Base-by-base conservation (phyloP, 2,888 invertebrate species). In the Cylloceria caligata region DNA sequence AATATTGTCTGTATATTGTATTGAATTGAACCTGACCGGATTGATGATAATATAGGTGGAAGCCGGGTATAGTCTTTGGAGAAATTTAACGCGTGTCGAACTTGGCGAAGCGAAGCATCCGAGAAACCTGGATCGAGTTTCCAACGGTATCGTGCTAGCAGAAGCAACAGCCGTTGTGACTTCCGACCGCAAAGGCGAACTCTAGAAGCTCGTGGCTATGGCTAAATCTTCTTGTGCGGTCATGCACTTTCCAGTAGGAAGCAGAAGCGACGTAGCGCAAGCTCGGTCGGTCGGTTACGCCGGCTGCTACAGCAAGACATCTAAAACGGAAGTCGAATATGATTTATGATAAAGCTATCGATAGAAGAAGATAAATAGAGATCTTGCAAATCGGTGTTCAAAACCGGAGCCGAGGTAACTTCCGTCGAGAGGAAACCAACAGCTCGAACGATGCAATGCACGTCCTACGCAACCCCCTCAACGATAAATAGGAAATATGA, bases 251-350 rank as follows among this genome's bases (percentile, higher is more conserved):
- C 81, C 60, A 39, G 49, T 60, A 55, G 69, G 67, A 74, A 57
- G 67, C 47, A 45, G 75, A 65, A 49, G 30, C 73, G 68, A 60
- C 62, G 76, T 45, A 77, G 68, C 73, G 76, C 73, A 67, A 79
- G 72, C 80, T 77, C 52, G 72, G 62, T 81, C 52, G 72, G 62
- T 81, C 71, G 89, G 86, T 86, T 86, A 85, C 76, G 84, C 86
- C 74, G 57, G 83, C 84, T 83, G 83, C 65, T 73, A 82, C 75
- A 69, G 78, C 85, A 73, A 65, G 74, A 78, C 81, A 74, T 65
- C 67, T n/a, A 52, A 81, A 74, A 78, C 78, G 81, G 78, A 81
- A 82, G 78, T 78, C 78, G 78, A 82, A 82, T 82, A 82, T 78
- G 81, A 82, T 82, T 82, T 82, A 82, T 74, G 81, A 78, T 71